These are phyloP conservation scores for Diadromus collaris DNA, from an alignment of 2,888 invertebrate species.

Conservation along the genomic window DNA sequence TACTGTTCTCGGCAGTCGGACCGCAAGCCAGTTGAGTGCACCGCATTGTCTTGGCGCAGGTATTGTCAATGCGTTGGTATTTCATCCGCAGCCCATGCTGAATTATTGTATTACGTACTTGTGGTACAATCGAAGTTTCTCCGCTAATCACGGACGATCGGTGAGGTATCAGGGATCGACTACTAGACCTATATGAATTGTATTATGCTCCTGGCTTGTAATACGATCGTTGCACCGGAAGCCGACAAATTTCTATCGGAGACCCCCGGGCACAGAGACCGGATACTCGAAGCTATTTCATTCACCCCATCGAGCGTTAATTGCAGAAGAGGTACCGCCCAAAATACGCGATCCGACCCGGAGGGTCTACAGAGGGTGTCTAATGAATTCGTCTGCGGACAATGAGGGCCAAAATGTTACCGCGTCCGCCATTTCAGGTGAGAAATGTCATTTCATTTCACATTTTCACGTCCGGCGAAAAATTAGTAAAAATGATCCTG, in stretches of 20 bases:
- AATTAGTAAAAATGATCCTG: neutral
- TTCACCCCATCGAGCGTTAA: slow-evolving; percentile 17
- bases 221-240: neutral
- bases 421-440: neutral
- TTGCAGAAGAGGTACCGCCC: slow-evolving; percentile 35
- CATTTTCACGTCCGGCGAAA: neutral
- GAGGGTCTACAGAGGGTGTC: neutral
- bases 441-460: too few species aligned
- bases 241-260: neutral
- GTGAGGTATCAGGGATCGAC: neutral
- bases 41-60: neutral
- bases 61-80: slow-evolving; percentile 2
- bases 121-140: neutral
- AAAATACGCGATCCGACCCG: slow-evolving; percentile 1
- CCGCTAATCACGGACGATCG: neutral
- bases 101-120: neutral
- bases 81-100: neutral
- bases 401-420: neutral
- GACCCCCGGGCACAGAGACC: neutral
- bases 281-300: slow-evolving; percentile 33
- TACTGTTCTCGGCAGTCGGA: neutral
- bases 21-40: neutral
- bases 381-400: neutral
- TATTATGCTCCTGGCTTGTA: neutral
- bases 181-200: neutral